These are phyloP conservation scores for Heptranchias perlo DNA, from an alignment of 2,113 vertebrate genomes.

Conservation along the genomic window DNA sequence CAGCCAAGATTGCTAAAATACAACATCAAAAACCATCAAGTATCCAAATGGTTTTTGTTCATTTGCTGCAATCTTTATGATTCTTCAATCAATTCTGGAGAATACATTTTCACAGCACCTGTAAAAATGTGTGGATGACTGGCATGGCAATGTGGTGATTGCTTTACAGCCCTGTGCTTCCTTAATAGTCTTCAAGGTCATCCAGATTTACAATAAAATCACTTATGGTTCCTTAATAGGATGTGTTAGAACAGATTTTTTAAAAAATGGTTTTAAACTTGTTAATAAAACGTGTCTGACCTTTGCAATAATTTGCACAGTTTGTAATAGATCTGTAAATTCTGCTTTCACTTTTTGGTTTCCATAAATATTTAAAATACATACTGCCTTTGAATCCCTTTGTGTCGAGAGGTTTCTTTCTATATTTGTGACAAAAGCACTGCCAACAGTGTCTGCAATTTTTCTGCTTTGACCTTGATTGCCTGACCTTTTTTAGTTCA, in stretches of 20 bases:
- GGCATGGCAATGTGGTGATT: constrained; percentile 78
- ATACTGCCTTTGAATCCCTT: constrained; percentile 27
- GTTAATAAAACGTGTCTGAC: constrained; percentile 74
- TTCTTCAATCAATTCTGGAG: constrained; percentile 54
- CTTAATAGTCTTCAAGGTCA: constrained; percentile 84
- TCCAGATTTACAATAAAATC: constrained; percentile 83
- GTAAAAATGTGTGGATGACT: constrained; percentile 75
- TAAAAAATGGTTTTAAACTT: constrained; percentile 61
- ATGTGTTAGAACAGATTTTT: constrained; percentile 77
- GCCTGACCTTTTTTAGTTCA: constrained; percentile 94
- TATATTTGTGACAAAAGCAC: constrained; percentile 27
- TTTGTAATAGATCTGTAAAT: neutral
- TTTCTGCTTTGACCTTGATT: constrained; percentile 78
- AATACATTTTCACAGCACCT: constrained; percentile 62
- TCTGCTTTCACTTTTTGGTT: constrained; percentile 8
- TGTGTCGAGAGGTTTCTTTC: neutral
- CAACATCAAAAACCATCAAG: neutral
- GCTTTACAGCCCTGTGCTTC: constrained; percentile 83
- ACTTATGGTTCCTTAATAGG: constrained; percentile 75
- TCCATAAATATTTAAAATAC: constrained; percentile 23
- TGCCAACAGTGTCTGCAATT: constrained; percentile 43
- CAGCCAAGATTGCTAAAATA: neutral
- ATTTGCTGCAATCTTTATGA: constrained; percentile 43
- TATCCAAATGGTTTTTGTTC: neutral
- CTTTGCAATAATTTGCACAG: constrained; percentile 55